Conservation (phyloP, 2,797 vertebrate genomes). For the Florisuga fusca region DNA sequence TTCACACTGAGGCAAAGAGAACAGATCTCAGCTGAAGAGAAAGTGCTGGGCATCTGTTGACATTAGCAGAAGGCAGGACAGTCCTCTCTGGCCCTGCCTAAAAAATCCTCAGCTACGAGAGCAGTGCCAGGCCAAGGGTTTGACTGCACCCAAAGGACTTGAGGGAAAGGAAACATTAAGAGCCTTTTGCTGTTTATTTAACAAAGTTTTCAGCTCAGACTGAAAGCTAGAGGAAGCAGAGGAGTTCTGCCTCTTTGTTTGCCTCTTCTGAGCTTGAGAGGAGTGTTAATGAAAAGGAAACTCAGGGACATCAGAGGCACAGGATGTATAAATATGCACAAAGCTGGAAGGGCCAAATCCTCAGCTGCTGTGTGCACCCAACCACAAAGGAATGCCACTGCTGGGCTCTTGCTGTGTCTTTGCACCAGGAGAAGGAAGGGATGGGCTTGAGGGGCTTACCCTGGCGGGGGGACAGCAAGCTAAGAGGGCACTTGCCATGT, state of each 20-base stretch:
- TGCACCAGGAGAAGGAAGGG: not conserved
- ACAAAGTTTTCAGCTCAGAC: not conserved
- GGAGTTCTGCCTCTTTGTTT: conserved; percentile 6
- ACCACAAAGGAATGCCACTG: not conserved
- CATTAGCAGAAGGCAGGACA: not conserved
- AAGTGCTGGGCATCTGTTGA: not conserved
- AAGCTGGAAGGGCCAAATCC: not conserved
- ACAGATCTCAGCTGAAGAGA: not conserved
- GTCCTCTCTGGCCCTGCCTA: not conserved
- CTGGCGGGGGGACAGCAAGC: not conserved
- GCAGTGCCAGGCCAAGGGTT: not conserved
- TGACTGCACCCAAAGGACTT: not conserved
- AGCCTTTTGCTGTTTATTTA: not conserved
- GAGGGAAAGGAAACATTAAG: not conserved
- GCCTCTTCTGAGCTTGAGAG: not conserved
- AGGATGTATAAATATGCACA: not conserved
- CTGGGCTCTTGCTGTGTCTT: not conserved
- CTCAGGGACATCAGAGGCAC: conserved; percentile 2
- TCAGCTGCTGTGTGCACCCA: not conserved
- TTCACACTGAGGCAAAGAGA: not conserved
- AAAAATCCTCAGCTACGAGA: not conserved
- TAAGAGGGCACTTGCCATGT: not conserved
- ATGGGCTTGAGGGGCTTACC: not conserved
- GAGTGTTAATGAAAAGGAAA: conserved; percentile 14
- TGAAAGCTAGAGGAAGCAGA: not conserved